A percentile compares a stretch with the other conserved stretches of the same genome.
Conservation (phyloP, 2,888 invertebrate genomes). For the Harpalus rufipes region DNA sequence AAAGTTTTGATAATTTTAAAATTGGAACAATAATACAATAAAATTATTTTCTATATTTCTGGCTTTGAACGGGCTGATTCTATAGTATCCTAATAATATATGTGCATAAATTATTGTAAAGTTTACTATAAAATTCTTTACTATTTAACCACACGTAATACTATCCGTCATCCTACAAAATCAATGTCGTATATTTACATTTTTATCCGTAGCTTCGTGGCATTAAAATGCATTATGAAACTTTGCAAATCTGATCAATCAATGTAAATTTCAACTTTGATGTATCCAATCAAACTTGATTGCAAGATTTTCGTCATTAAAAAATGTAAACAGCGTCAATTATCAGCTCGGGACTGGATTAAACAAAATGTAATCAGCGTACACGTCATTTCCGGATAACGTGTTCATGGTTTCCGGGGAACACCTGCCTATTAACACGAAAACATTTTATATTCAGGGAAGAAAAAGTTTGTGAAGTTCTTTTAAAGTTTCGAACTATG, state of each 20-base stretch:
- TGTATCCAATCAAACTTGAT: neutral
- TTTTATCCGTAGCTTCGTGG: neutral
- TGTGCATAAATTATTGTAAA: neutral
- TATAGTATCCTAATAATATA: neutral
- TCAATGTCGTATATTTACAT: neutral
- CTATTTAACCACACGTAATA: no score
- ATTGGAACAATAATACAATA: no score
- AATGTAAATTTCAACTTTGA: conserved; percentile 6
- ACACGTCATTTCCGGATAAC: neutral
- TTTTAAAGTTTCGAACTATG: neutral
- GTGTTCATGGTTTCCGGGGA: neutral
- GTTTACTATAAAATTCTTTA: neutral
- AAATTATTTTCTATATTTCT: no score
- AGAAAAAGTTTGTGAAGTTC: neutral
- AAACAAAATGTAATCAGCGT: neutral
- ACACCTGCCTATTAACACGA: no score
- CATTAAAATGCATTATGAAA: conserved; percentile 2
- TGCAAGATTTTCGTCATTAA: conserved; percentile 3
- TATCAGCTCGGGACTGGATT: neutral
- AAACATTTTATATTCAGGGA: neutral
- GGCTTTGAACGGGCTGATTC: no score
- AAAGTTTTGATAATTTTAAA: no score
- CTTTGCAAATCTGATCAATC: conserved; percentile 1
- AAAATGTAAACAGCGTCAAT: conserved; percentile 6
- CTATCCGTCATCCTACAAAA: neutral